Evolutionary conservation across 2,888 invertebrate species (phyloP), one percentile per base, ranked within the genome.

Genomic region (Macaria notata): DNA sequence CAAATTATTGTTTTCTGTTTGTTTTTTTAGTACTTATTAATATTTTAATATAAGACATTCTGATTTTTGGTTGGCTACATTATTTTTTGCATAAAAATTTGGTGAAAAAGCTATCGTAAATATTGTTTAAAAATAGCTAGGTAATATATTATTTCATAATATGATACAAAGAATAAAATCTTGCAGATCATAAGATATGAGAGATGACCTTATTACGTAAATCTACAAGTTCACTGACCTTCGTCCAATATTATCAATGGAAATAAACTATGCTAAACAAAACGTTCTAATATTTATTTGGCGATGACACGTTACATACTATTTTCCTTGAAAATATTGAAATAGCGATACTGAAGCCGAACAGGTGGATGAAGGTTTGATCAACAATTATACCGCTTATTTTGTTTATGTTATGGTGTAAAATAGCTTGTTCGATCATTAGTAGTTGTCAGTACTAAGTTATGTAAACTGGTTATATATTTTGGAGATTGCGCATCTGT

Each of bases 301-400:
- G 7, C 30, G 42, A 42, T 46, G 42, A 54, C 46, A 54, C 2
- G 47, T 36, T 47, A 41, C 47, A 43, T 36, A 36, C 47, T 41
- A 29, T 47, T 52, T 54, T 36, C 47, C 53, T 53, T 43, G 53
- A 54, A 46, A 47, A 54, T 47, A 29, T 54, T 43, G 42, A 36
- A 54, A 52, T 46, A 52, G 46, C 47, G 36, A 43, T 41, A 42
- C 8, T n/a, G 42, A 19, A 19, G 19, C 19, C 19, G 19, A 47
- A 43, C 52, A 52, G 52, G 52, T 52, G 46, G 41, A 31, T 9
- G 46, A 41, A 31, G 33, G 46, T 41, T 33, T 41, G 46, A 52
- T 52, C 31, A 33, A 52, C 33, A 30, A 8, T 9, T 29, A 39
- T 46, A 44, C 44, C 29, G 36, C 9, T 4, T 31, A 38, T 39